Evolutionary conservation across 2,888 invertebrate species (phyloP).

Genomic region (Anagyrus pseudococci): DNA sequence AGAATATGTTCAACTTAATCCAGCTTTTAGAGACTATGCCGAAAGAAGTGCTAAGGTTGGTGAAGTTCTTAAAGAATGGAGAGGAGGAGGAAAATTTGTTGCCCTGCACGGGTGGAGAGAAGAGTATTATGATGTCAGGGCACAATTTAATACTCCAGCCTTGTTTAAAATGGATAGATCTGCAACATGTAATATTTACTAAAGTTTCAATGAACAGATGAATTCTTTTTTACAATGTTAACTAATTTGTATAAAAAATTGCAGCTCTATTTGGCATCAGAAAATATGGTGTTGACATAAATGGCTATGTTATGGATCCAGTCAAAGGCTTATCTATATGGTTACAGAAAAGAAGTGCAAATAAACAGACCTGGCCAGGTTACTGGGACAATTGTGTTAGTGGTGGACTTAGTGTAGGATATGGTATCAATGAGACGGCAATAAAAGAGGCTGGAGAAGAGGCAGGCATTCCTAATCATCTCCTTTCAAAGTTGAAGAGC

Average conservation of each 20-base stretch:
- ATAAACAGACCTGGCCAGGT: constrained; percentile 95
- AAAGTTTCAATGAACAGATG: neutral
- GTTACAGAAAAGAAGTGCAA: constrained; percentile 89
- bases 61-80: constrained; percentile 78
- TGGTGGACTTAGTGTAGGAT: constrained; percentile 89
- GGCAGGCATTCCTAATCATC: constrained; percentile 83
- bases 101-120: constrained; percentile 92
- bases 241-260: neutral
- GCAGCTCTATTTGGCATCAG: constrained; percentile 87
- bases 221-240: neutral
- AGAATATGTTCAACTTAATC: constrained; percentile 82
- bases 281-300: constrained; percentile 94
- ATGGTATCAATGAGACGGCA: constrained; percentile 87
- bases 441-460: constrained; percentile 94
- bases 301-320: constrained; percentile 88
- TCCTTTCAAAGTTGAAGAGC: constrained; percentile 78
- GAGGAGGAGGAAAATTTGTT: constrained; percentile 77
- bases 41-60: constrained; percentile 82
- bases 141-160: constrained; percentile 71
- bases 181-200: constrained; percentile 74
- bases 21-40: constrained; percentile 84
- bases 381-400: constrained; percentile 97
- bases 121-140: constrained; percentile 92
- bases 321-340: constrained; percentile 87
- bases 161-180: constrained; percentile 86